Percentiles rank a stretch among this genome's conserved stretches.
Conservation (phyloP, 2,888 invertebrate genomes). For the Ophion obscuratus region DNA sequence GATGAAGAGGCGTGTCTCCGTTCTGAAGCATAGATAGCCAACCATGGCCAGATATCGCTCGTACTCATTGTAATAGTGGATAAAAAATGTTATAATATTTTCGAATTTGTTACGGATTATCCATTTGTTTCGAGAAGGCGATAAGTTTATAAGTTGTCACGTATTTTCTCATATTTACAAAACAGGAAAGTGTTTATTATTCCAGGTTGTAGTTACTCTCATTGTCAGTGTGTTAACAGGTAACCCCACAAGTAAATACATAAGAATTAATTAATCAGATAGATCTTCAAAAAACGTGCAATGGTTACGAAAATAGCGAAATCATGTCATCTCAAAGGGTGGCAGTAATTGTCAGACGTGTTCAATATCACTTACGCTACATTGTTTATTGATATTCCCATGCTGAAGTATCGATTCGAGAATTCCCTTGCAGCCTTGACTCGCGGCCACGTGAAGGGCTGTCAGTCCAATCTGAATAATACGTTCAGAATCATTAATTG, state of each 20-base stretch:
- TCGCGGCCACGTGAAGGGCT: constrained; percentile 89
- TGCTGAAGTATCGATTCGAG: constrained; percentile 88
- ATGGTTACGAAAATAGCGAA: not conserved
- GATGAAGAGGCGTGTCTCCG: constrained; percentile 90
- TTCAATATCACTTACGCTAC: constrained; percentile 85
- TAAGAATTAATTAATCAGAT: not conserved
- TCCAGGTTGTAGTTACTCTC: no score
- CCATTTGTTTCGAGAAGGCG: not conserved
- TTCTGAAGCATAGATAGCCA: constrained; percentile 83
- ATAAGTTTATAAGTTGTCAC: not conserved
- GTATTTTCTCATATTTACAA: not conserved
- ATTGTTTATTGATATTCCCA: constrained; percentile 88
- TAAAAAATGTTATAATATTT: not conserved
- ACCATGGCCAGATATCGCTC: not conserved
- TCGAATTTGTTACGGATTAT: not conserved
- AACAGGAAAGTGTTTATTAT: not conserved
- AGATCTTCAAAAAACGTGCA: not conserved
- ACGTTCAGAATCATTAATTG: constrained; percentile 8
- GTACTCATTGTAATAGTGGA: not conserved
- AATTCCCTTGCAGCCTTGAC: constrained; percentile 89
- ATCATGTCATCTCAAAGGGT: no score
- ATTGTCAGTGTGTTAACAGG: no score
- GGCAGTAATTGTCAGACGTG: not conserved
- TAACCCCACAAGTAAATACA: no score
- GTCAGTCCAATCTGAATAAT: constrained; percentile 88